Conservation (phyloP, 53 echinoderm and acorn worm genomes). For the Patiria pectinifera region DNA sequence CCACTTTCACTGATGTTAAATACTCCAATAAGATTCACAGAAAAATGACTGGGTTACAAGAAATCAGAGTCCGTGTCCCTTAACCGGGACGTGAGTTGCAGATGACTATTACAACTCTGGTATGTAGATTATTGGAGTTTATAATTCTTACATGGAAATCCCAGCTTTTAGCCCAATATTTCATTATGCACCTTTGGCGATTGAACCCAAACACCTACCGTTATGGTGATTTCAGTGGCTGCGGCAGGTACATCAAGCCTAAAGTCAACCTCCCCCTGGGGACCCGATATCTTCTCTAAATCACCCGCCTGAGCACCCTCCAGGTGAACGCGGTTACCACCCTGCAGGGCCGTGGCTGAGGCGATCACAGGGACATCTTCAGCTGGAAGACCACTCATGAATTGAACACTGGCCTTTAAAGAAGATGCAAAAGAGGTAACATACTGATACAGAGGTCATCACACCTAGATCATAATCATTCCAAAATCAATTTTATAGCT, state of each 20-base stretch:
- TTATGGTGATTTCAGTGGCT: conserved; percentile 39
- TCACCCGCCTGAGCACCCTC: not conserved
- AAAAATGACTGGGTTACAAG: too few relatives aligned
- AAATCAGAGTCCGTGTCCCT: too few relatives aligned
- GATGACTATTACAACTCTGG: too few relatives aligned
- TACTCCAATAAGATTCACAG: too few relatives aligned
- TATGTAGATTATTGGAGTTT: too few relatives aligned
- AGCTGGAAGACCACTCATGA: conserved; percentile 58
- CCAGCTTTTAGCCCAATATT: not conserved
- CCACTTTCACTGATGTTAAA: too few relatives aligned
- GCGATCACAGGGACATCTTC: conserved; percentile 23
- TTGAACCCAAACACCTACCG: conserved; percentile 31
- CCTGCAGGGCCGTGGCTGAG: conserved; percentile 34
- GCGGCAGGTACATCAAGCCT: conserved; percentile 48
- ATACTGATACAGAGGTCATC: too few relatives aligned
- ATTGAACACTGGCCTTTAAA: conserved; percentile 43
- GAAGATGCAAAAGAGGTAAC: not conserved
- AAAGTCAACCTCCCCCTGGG: conserved; percentile 63
- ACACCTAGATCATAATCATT: too few relatives aligned
- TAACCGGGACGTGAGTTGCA: too few relatives aligned
- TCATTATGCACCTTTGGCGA: not conserved
- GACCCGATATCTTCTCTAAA: not conserved
- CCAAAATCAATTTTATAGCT: too few relatives aligned
- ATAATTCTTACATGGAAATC: too few relatives aligned
- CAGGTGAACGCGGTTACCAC: not conserved